Percentiles rank a stretch among this genome's conserved stretches.
Evolutionary conservation across 2,797 vertebrate species (phyloP).

Genomic region (Intellagama lesueurii): DNA sequence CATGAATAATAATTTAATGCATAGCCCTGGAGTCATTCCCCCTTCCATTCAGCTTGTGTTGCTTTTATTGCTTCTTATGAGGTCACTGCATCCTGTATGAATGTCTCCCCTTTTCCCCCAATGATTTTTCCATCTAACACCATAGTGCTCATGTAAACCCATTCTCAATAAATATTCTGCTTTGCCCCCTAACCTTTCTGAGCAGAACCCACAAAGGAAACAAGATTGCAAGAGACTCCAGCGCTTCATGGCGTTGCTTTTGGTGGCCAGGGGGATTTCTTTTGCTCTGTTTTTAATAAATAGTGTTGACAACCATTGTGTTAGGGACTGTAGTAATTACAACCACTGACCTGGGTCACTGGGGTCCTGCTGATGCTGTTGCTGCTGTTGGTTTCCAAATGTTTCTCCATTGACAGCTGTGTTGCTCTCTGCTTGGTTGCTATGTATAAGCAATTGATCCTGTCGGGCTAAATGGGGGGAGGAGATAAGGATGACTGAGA

Average conservation of each 20-base stretch:
- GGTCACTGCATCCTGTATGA: background rate
- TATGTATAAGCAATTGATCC: constrained; percentile 60
- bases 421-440: constrained; percentile 79
- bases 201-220: background rate
- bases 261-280: constrained; percentile 25
- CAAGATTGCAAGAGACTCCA: background rate
- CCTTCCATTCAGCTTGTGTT: background rate
- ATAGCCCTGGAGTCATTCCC: no score
- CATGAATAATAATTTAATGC: background rate
- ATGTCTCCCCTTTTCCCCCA: background rate
- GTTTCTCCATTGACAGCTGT: constrained; percentile 32
- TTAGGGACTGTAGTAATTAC: constrained; percentile 27
- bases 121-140: background rate
- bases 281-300: constrained; percentile 26
- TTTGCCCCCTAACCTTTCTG: constrained; percentile 13
- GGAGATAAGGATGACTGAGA: constrained; percentile 13
- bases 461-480: constrained; percentile 65
- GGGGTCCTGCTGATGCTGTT: constrained; percentile 57
- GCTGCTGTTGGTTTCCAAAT: constrained; percentile 41
- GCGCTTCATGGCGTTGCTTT: background rate
- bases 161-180: constrained; percentile 17
- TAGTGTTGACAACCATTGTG: background rate
- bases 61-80: background rate
- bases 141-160: background rate
- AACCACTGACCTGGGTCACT: constrained; percentile 70